These are phyloP conservation scores for Pelmatolapia mariae DNA, from an alignment of 2,113 vertebrate species.

Conservation along the genomic window DNA sequence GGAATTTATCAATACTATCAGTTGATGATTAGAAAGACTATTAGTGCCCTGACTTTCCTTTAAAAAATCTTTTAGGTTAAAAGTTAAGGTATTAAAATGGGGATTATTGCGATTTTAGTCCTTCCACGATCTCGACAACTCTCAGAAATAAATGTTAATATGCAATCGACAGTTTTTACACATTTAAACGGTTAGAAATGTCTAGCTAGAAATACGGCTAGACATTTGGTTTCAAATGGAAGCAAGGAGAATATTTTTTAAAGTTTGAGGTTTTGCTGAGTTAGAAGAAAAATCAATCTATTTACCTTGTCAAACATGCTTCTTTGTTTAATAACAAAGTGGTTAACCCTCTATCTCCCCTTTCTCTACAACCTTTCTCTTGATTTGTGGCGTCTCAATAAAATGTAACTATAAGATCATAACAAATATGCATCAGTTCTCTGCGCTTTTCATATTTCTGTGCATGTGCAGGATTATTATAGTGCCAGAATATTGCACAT, in stretches of 20 bases:
- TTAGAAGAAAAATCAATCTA: neutral
- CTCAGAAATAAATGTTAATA: neutral
- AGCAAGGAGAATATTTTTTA: neutral
- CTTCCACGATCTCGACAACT: neutral
- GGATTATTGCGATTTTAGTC: neutral
- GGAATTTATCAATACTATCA: neutral
- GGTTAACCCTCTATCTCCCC: neutral
- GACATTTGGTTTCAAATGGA: neutral
- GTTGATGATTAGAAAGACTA: neutral
- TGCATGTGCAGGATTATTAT: neutral
- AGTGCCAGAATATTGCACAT: neutral
- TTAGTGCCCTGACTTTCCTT: neutral
- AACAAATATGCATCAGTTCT: neutral
- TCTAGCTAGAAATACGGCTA: neutral
- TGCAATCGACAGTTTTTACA: neutral
- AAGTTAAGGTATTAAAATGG: neutral
- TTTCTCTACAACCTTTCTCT: neutral
- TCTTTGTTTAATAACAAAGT: neutral
- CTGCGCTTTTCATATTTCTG: neutral
- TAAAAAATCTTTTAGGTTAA: neutral
- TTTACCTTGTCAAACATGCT: neutral
- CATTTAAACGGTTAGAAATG: neutral
- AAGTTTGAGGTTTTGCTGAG: neutral
- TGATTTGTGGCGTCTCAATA: neutral
- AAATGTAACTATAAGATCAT: neutral